Base-by-base conservation (phyloP, 2,888 invertebrate genomes). In the Lochmaea crataegi region DNA sequence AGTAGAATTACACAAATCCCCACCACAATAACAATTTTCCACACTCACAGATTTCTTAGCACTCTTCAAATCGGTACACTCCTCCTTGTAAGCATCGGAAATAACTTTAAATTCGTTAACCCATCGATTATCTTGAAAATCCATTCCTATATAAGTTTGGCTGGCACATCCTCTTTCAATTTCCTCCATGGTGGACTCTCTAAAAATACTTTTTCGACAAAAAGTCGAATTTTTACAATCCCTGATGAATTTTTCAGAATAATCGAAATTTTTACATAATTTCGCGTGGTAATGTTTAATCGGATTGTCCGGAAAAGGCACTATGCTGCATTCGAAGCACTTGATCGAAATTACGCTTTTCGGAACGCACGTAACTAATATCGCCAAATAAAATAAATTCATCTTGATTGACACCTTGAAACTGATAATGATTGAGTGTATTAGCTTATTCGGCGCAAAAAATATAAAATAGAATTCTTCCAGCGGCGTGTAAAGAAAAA, bases 301-400 rank as follows among this genome's bases (percentile, higher is more conserved):
- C 2, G 32, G 5, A 38, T 38, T 38, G 32, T 38, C 32, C 7
- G 32, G 32, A 38, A 38, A 38, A 38, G 32, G 32, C 7, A 38
- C 32, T 38, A 38, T 38, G 32, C 32, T 38, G 32, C 32, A 38
- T 60, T 76, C 72, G 48, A 66, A 77, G 45, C 77, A 77, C 42
- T 56, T 71, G 41, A 73, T 61, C 12, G 63, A 61, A 41, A 48
- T 26, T 10, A 42, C 71, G 4, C 22, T 9, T 45, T 48, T 61
- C 14, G 61, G 32, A 51, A 68, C 14, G 58, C 11, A 56, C 12
- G 42, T 12, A 5, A 53, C 53, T n/a, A 53, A 53, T 9, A n/a
- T 16, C 16, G 16, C n/a, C 16, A 53, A 53, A 53, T 10, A n/a
- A 16, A 16, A 53, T n/a, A 53, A 53, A 16, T 53, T 53, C 53